A percentile compares a stretch with the other conserved stretches of the same genome.
Conservation (phyloP, 1,140 invertebrate genomes). For the Drosophila virilis region DNA sequence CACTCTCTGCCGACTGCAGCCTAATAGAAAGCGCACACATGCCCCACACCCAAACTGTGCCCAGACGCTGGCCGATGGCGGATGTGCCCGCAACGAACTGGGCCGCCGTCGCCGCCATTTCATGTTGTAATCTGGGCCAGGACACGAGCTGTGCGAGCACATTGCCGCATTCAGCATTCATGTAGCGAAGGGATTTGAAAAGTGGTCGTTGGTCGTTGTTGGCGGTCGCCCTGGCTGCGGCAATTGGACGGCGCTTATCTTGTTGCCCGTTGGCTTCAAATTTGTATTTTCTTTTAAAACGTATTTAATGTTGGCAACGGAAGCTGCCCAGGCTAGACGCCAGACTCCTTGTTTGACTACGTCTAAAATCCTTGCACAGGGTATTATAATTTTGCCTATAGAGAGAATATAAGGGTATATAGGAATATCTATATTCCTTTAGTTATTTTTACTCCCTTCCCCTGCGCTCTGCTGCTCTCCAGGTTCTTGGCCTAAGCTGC, state of each 20-base stretch:
- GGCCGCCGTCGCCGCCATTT: constrained; percentile 38
- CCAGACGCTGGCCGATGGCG: constrained; percentile 40
- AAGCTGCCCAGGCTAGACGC: constrained; percentile 25
- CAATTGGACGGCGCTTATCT: constrained; percentile 57
- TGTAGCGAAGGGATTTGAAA: constrained; percentile 35
- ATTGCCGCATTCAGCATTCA: constrained; percentile 38
- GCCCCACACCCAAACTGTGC: not conserved
- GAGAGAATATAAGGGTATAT: too few species aligned
- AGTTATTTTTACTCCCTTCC: too few species aligned
- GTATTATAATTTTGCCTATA: too few species aligned
- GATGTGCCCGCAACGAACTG: constrained; percentile 64
- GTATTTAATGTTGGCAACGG: constrained; percentile 57
- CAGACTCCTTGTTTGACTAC: not conserved
- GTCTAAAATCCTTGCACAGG: too few species aligned
- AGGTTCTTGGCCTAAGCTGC: not conserved
- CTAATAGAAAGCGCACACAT: constrained; percentile 67
- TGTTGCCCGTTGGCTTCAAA: constrained; percentile 43
- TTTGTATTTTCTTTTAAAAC: constrained; percentile 66
- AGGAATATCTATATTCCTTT: too few species aligned
- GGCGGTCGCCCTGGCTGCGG: constrained; percentile 1
- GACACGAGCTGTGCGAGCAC: constrained; percentile 41
- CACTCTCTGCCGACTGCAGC: constrained; percentile 33
- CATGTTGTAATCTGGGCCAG: constrained; percentile 72
- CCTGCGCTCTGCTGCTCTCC: too few species aligned
- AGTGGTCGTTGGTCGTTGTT: not conserved